Conservation (phyloP, 30 jellyfish, hydroid and myxozoan genomes). For the Hydractinia echinata region DNA sequence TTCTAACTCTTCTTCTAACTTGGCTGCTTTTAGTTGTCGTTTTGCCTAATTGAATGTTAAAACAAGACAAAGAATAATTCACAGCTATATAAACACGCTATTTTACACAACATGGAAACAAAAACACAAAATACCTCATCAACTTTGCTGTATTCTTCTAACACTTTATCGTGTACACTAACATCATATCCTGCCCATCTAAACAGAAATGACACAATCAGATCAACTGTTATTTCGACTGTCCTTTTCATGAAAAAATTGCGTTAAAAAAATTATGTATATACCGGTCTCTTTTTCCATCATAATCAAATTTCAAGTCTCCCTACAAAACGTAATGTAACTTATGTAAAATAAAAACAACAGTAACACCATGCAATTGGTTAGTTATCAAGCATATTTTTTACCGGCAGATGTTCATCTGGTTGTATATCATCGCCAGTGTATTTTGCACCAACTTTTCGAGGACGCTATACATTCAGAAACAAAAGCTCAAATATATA, state of each 20-base stretch:
- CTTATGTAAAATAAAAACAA: neutral
- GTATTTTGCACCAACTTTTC: conserved; percentile 95
- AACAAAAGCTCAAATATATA: neutral
- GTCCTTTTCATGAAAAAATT: neutral
- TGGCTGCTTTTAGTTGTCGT: conserved; percentile 84
- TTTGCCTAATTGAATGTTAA: conserved; percentile 53
- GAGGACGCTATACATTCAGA: conserved; percentile 70
- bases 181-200: conserved; percentile 99
- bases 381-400: neutral
- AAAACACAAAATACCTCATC: conserved; percentile 61
- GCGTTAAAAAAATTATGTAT: neutral
- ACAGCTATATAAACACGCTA: neutral
- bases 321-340: conserved; percentile 41
- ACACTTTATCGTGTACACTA: conserved; percentile 60
- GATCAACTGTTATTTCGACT: neutral
- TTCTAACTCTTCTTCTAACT: conserved; percentile 86
- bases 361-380: neutral
- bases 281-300: conserved; percentile 96
- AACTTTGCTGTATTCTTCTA: conserved; percentile 80
- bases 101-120: neutral
- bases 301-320: conserved; percentile 91
- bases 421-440: conserved; percentile 94
- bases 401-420: conserved; percentile 88
- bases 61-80: neutral
- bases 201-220: neutral